Evolutionary conservation across 2,888 invertebrate genomes (phyloP).

Genomic region (Megaustenia siamemsis): DNA sequence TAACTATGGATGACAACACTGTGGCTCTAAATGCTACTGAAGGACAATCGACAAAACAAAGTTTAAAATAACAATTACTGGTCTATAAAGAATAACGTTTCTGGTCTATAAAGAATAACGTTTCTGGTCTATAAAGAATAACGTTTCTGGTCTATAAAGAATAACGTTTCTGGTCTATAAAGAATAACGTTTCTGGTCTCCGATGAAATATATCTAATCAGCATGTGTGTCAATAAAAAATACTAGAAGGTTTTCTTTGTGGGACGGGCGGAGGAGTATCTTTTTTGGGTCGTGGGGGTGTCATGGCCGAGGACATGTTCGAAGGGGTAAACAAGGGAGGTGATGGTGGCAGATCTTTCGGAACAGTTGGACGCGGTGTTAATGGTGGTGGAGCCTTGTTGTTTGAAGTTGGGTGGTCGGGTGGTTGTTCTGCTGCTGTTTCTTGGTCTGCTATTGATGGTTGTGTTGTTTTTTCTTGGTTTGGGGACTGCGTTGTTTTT

Average conservation of each 20-base stretch:
- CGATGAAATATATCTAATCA: no score
- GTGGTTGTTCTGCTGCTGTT: not conserved
- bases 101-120: no score
- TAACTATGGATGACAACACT: no score
- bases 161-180: no score
- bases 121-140: no score
- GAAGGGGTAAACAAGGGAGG: not conserved
- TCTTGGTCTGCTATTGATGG: not conserved
- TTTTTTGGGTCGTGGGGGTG: not conserved
- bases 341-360: not conserved
- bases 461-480: not conserved
- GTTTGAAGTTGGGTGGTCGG: not conserved
- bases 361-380: not conserved
- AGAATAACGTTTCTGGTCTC: no score
- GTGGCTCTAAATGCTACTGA: no score
- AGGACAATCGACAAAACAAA: no score
- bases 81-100: no score
- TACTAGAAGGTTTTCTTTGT: not conserved
- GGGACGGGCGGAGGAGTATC: constrained; percentile 39
- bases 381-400: not conserved
- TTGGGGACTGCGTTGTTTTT: not conserved
- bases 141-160: no score
- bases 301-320: not conserved
- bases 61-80: no score
- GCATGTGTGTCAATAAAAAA: not conserved